phyloP scores from a whole-genome alignment of 2,113 vertebrate species.

The Notarius lentiginosus region DNA sequence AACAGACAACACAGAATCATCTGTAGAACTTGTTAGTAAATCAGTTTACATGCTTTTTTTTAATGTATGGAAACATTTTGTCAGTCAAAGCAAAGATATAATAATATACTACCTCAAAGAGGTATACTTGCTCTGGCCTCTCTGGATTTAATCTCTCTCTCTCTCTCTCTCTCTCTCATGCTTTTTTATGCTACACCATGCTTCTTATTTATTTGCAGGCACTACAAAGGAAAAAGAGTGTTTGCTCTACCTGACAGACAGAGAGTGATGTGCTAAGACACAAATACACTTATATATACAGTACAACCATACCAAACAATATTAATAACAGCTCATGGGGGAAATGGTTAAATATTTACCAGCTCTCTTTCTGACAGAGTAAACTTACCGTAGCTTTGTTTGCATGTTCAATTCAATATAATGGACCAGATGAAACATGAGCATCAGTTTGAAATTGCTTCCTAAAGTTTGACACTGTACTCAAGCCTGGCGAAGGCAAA shows the following conservation, averaged over 20 bases:
- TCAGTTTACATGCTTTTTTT: neutral
- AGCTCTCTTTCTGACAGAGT: slow-evolving; percentile 13
- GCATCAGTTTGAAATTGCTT: neutral
- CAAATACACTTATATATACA: slow-evolving; percentile 36
- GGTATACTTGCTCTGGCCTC: neutral
- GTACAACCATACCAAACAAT: slow-evolving; percentile 38
- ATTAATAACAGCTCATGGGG: slow-evolving; percentile 28
- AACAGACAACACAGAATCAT: neutral
- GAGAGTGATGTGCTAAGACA: slow-evolving; percentile 14
- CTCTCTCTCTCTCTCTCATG: neutral
- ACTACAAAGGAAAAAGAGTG: slow-evolving; percentile 3
- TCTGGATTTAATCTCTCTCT: neutral
- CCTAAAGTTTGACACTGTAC: neutral
- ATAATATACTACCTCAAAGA: neutral
- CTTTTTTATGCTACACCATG: neutral
- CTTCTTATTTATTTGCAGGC: neutral
- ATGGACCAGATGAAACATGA: neutral
- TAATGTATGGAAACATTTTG: neutral
- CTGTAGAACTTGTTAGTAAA: neutral
- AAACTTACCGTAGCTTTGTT: slow-evolving; percentile 33
- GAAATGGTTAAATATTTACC: slow-evolving; percentile 46
- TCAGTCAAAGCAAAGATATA: neutral
- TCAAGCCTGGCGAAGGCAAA: neutral
- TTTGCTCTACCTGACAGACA: slow-evolving; percentile 36
- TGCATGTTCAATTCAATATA: slow-evolving; percentile 32